These are phyloP conservation scores for Lytechinus pictus DNA, from an alignment of 35 echinoderm and acorn worm genomes.

Conservation along the genomic window DNA sequence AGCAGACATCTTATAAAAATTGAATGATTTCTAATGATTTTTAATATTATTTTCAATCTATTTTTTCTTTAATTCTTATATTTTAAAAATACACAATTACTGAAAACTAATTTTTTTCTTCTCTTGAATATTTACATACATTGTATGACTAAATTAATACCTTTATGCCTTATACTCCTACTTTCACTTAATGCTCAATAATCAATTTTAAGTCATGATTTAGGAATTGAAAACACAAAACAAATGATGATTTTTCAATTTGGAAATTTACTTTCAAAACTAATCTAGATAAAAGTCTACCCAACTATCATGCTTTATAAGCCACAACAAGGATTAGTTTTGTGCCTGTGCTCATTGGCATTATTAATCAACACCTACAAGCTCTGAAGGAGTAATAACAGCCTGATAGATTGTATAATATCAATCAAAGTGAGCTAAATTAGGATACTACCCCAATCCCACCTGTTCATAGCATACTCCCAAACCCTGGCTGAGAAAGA, in stretches of 20 bases:
- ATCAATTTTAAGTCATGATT: background rate
- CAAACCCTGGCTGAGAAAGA: background rate
- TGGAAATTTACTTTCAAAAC: background rate
- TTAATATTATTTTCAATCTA: too few species aligned
- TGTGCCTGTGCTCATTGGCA: background rate
- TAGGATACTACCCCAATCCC: background rate
- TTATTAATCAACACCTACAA: background rate
- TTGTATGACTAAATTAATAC: too few species aligned
- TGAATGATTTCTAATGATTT: background rate
- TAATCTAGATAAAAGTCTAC: background rate
- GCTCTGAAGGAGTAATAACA: background rate
- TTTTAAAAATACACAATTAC: too few species aligned
- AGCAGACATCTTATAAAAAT: background rate
- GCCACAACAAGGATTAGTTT: background rate
- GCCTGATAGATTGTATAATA: background rate
- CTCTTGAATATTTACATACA: too few species aligned
- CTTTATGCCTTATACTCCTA: too few species aligned
- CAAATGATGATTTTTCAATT: background rate
- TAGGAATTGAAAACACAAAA: background rate
- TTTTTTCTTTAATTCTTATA: too few species aligned
- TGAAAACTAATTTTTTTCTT: too few species aligned
- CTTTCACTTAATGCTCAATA: too few species aligned
- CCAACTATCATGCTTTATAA: background rate
- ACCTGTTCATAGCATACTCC: background rate
- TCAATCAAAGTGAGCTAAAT: background rate